Evolutionary conservation across 2,113 vertebrate species (phyloP).

Genomic region (Erythrolamprus reginae): DNA sequence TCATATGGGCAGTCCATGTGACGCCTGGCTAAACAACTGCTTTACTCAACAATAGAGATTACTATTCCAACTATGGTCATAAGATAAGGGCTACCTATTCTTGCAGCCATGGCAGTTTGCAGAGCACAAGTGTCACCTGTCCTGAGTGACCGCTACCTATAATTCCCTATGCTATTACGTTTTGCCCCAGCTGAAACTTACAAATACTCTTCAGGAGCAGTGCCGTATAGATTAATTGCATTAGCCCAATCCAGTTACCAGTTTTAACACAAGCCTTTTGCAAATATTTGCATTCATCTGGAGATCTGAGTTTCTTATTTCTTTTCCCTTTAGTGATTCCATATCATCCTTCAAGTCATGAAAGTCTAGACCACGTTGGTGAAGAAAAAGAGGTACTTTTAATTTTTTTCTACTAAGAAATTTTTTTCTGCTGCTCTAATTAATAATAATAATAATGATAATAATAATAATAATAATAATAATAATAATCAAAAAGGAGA

Average conservation of each 20-base stretch:
- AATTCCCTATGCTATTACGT: background rate
- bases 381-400: conserved; percentile 91
- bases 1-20: background rate
- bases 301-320: background rate
- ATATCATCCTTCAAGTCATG: conserved; percentile 87
- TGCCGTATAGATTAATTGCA: background rate
- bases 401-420: background rate
- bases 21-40: background rate
- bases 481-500: too few species aligned
- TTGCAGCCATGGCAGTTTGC: background rate
- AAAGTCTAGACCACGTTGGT: conserved; percentile 88
- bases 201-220: background rate
- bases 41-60: background rate
- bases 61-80: background rate
- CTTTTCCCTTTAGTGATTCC: conserved; percentile 71
- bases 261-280: background rate
- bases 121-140: background rate
- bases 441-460: too few species aligned
- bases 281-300: background rate
- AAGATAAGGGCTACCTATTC: background rate
- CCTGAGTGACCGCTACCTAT: background rate
- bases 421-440: too few species aligned
- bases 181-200: background rate
- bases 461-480: too few species aligned
- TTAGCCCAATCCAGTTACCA: background rate